Base-by-base conservation (phyloP, 1,140 invertebrate species). In the Monomorium pharaonis region DNA sequence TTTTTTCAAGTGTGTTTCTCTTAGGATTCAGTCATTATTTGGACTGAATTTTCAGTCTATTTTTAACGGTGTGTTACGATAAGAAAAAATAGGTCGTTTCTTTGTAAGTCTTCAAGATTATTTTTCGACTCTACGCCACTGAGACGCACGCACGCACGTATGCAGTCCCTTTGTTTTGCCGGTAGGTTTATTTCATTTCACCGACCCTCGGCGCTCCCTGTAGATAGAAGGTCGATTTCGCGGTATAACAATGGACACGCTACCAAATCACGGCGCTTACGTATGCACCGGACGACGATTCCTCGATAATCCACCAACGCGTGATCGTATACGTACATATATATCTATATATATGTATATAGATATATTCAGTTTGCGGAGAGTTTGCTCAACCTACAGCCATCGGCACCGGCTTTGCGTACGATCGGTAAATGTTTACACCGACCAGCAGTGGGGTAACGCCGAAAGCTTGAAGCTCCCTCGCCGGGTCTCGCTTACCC, bases 371-470 rank as follows among this genome's bases (percentile, higher is more conserved):
- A 85, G 86, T 69, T 62, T 60, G 33, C 63, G 75, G 51, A 86
- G 84, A 86, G 84, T 89, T 89, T 83, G 78, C 78, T 83, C 67
- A 83, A 83, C 78, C 78, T 83, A 83, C 78, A 83, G 67, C 78
- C 84, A 88, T 91, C 88, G 88, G 85, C 89, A 84, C 75, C 84
- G 86, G 85, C 90, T 91, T 90, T 90, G 86, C 83, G 88, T 90
- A 88, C 87, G 72, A 75, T 88, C 65, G 86, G 91, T 60, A 92
- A 91, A 92, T 92, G 87, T 92, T 92, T 92, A 86, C 90, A 88
- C 37, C 85, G 70, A 42, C 63, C 30, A 9, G 37, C 60, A 70
- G 74, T 44, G 56, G 72, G 58, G 77, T 54, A 70, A 44, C 65
- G 67, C 67, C 67, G 51, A 83, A 83, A 83, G 54, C 78, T 83